Percentiles rank a stretch among this genome's conserved stretches.
These are phyloP conservation scores for Origma solitaria DNA, from an alignment of 2,113 vertebrate species.

Conservation along the genomic window DNA sequence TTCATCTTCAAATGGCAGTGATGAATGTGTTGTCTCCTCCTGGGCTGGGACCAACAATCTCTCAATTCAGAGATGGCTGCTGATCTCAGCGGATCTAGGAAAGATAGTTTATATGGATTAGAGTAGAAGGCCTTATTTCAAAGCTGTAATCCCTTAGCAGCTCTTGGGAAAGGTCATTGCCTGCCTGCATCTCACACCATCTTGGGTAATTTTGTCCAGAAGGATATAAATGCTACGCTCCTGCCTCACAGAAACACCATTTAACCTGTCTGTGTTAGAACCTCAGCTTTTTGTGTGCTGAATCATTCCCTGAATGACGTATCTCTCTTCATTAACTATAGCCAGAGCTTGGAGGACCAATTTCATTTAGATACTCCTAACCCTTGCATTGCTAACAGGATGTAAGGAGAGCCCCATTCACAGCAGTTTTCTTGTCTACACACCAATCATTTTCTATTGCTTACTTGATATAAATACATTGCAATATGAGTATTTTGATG, in stretches of 20 bases:
- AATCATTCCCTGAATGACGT: background rate
- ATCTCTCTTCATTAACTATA: constrained; percentile 13
- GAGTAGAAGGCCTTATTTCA: background rate
- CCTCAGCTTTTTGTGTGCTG: background rate
- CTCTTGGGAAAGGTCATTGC: constrained; percentile 31
- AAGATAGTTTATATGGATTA: background rate
- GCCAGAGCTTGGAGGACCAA: background rate
- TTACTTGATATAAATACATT: background rate
- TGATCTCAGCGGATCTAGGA: background rate
- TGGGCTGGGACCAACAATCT: background rate
- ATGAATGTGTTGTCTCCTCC: background rate
- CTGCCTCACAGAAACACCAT: background rate
- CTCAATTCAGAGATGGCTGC: background rate
- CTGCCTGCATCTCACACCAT: background rate
- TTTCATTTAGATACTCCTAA: background rate
- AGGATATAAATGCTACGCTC: background rate
- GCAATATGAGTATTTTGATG: background rate
- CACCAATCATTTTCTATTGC: background rate
- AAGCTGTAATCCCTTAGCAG: constrained; percentile 5
- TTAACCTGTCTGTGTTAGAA: background rate
- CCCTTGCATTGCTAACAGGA: background rate
- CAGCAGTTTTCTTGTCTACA: background rate
- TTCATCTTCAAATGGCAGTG: background rate
- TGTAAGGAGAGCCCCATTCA: background rate
- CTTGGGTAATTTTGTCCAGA: background rate